Evolutionary conservation across 53 echinoderm and acorn worm genomes (phyloP), one percentile per base, ranked within the genome.

Genomic region (Luidia sarsii): DNA sequence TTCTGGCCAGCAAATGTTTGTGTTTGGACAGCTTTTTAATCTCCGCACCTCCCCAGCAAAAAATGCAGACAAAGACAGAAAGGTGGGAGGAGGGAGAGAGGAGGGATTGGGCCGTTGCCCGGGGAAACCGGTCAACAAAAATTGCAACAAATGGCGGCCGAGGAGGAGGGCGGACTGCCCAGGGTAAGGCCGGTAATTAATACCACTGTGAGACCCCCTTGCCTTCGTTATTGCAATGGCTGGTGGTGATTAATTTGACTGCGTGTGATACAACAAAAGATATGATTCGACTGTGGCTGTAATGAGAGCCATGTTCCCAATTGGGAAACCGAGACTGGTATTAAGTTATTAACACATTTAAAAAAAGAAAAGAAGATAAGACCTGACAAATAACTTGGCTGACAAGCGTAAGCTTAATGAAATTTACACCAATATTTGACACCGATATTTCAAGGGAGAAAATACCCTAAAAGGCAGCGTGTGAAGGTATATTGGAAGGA

Each of bases 21-120:
- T 72, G 72, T 72, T 72, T 38, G 19, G 55, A 72, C 72, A 72
- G 72, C 72, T 55, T 72, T 30, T 55, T 72, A 53, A 55, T 72
- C 39, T 53, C 13, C 55, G 20, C 55, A 7, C 11, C n/a, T n/a
- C n/a, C n/a, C n/a, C n/a, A 7, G 37, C 55, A 71, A 71, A 18
- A 71, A 35, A 15, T 56, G 24, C 22, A 19, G 22, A 15, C 2
- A 61, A 21, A 6, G 28, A 61, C 10, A 33, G 33, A 61, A 61
- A 61, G 41, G 41, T 6, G 6, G 41, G 41, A 20, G 65, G 20
- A 64, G 35, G 19, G 37, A 64, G 20, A 35, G 16, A 35, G 33
- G 53, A n/a, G 20, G 22, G 51, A 22, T 20, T 8, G 28, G 56
- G n/a, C 11, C 7, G 72, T 72, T 72, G 72, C 72, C 72, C 28